Evolutionary conservation across 2,797 vertebrate genomes (phyloP).

Genomic region (Manis pentadactyla): DNA sequence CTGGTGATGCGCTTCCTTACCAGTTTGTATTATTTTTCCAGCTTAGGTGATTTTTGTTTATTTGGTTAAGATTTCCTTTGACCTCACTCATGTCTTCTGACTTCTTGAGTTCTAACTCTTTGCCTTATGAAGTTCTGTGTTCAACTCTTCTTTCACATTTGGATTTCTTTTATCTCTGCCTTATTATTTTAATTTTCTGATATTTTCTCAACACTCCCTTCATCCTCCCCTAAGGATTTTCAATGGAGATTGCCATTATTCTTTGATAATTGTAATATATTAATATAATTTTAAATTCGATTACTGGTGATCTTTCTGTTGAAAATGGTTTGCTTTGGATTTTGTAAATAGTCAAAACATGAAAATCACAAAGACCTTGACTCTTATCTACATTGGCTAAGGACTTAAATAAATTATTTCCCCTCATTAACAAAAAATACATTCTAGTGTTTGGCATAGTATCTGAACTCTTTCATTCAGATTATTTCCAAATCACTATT

Average conservation of each 20-base stretch:
- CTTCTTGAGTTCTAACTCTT: neutral
- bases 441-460: constrained; percentile 15
- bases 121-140: neutral
- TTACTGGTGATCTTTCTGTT: neutral
- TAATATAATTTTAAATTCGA: neutral
- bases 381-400: neutral
- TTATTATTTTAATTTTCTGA: constrained; percentile 42
- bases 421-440: neutral
- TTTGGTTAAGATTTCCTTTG: constrained; percentile 29
- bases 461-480: neutral
- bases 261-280: neutral
- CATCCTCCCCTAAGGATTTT: neutral
- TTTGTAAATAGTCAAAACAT: constrained; percentile 31
- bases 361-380: neutral
- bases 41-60: constrained; percentile 7
- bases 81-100: neutral
- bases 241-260: neutral
- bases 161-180: neutral
- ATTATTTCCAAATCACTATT: constrained; percentile 26
- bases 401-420: constrained; percentile 12
- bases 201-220: neutral
- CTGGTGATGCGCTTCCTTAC: neutral
- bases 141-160: neutral
- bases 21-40: neutral
- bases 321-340: neutral